phyloP scores from a whole-genome alignment of 1,140 invertebrate species.

The Medauroidea extradentata region DNA sequence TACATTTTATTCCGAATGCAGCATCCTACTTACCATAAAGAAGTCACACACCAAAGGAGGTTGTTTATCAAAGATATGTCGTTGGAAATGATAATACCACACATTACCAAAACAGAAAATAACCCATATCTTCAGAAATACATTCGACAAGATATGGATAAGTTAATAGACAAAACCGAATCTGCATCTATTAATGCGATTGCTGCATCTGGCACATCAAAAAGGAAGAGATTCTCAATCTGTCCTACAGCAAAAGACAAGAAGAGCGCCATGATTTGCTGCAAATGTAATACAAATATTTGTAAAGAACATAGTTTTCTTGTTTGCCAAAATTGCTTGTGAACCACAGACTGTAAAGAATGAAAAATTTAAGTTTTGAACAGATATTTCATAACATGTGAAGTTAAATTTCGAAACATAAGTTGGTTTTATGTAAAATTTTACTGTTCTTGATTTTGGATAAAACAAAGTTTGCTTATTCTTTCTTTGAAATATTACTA shows the following conservation, averaged over 20 bases:
- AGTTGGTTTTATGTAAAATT: no score
- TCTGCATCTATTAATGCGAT: constrained; percentile 50
- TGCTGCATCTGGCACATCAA: neutral
- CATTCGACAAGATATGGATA: neutral
- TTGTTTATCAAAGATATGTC: constrained; percentile 4
- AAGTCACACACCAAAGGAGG: neutral
- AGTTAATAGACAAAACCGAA: neutral
- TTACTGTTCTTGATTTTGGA: no score
- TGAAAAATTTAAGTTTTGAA: no score
- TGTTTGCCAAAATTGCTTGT: neutral
- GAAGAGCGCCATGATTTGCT: constrained; percentile 1
- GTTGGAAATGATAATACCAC: constrained; percentile 2
- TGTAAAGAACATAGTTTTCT: neutral
- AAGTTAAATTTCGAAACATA: no score
- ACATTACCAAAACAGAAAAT: neutral
- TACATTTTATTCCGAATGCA: constrained; percentile 2
- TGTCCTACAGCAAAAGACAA: neutral
- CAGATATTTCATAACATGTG: no score
- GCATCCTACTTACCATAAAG: neutral
- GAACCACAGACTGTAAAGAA: no score
- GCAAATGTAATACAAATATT: neutral
- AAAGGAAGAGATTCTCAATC: neutral
- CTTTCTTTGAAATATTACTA: no score
- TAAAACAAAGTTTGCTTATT: no score
- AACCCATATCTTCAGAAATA: neutral